Percentiles rank a stretch among this genome's conserved stretches.
phyloP scores from a whole-genome alignment of 2,113 vertebrate genomes.

The Halcyon senegalensis region DNA sequence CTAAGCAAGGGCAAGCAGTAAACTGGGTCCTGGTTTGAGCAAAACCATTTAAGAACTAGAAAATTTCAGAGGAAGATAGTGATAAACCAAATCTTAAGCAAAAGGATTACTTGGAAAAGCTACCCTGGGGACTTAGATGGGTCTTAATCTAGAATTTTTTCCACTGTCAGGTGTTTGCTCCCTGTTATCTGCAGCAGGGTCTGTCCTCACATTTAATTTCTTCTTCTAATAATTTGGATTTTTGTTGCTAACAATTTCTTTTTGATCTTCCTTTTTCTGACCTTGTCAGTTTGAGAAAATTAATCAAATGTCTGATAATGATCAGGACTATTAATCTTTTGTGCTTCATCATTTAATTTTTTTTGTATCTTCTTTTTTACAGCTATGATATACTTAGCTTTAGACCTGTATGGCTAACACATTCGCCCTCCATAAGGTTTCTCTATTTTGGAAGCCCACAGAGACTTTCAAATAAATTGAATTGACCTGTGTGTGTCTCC shows the following conservation, averaged over 20 bases:
- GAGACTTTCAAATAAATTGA: slow-evolving; percentile 41
- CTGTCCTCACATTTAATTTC: neutral
- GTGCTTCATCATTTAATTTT: neutral
- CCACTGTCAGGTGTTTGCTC: neutral
- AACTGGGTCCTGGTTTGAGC: neutral
- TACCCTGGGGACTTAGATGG: neutral
- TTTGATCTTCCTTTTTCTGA: neutral
- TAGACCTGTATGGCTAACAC: neutral
- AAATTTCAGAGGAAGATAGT: neutral
- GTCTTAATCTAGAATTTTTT: neutral
- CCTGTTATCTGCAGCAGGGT: neutral
- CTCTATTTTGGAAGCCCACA: slow-evolving; percentile 14
- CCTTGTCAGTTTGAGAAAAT: neutral
- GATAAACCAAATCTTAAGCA: neutral
- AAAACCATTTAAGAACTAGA: neutral
- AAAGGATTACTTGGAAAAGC: neutral
- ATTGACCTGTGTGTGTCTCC: slow-evolving; percentile 28
- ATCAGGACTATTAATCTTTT: neutral
- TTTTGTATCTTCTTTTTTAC: neutral
- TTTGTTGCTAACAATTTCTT: neutral
- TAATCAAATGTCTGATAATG: neutral
- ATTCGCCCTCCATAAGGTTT: neutral
- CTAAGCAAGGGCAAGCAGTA: neutral
- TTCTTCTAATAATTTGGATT: neutral
- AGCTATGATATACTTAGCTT: neutral